Evolutionary conservation across 2,888 invertebrate species (phyloP), one percentile per base, ranked within the genome.

Genomic region (Sphaerophoria rueppellii): DNA sequence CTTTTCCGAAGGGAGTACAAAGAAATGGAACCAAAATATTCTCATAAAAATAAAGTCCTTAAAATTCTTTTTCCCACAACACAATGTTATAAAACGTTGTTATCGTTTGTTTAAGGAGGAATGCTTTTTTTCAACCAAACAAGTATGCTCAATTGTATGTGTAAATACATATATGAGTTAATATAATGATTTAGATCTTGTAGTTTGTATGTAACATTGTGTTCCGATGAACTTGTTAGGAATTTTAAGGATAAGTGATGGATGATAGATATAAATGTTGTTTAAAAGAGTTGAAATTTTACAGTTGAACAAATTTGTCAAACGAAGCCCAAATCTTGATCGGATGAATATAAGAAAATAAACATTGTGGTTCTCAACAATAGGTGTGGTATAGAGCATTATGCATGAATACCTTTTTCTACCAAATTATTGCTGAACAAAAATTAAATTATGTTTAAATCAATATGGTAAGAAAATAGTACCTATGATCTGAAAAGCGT

Each of bases 121-220:
- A 1, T 24, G 24, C 2, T 24, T 24, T 24, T 14, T 6, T 63
- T 52, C 37, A 16, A 52, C 50, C 14, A 32, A 16, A 52, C 24
- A 14, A 5, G n/a, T 61, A 6, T 40, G 54, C 40, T 67, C 67
- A 67, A 67, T 67, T 67, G 67, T 37, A 40, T 67, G 67, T 67
- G 67, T 67, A 54, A 67, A 40, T 40, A 16, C n/a, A n/a, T 67
- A 54, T 43, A 54, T 67, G 54, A 54, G 52, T 67, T 4, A 40
- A 52, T 40, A 67, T 40, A 12, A 40, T 16, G 43, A 24, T n/a
- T 24, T 24, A 24, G 24, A 24, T 24, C 24, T 24, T 24, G n/a
- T n/a, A 24, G 24, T 24, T 24, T 24, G 24, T 24, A 2, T 24
- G 24, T 24, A 24, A 2, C 24, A 24, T 24, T 24, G 24, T 24